Evolutionary conservation across 2,888 invertebrate species (phyloP).

Genomic region (Pocota personata): DNA sequence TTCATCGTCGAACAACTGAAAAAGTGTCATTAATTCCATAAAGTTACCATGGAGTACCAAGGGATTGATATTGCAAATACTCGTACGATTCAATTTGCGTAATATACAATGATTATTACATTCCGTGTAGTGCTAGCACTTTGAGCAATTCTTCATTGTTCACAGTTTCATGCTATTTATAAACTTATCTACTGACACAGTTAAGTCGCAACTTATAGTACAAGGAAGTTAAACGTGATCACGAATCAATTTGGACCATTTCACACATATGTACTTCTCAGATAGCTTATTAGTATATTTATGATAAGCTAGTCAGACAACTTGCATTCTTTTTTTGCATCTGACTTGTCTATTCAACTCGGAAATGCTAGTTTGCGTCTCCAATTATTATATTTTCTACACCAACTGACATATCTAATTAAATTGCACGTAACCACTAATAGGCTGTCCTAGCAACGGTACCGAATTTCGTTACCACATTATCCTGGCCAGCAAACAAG

Average conservation of each 20-base stretch:
- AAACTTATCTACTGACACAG: no score
- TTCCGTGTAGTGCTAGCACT: no score
- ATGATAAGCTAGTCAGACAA: background rate
- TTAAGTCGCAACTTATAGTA: no score
- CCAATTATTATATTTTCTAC: background rate
- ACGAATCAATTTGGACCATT: background rate
- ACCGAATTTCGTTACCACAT: slow-evolving; percentile 37
- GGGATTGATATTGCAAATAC: no score
- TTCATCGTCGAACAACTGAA: no score
- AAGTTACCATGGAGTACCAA: no score
- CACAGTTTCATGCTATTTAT: no score
- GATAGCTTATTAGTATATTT: background rate
- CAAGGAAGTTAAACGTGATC: background rate
- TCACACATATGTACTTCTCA: background rate
- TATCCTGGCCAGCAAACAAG: background rate
- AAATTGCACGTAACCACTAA: slow-evolving; percentile 38
- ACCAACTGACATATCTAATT: slow-evolving; percentile 24
- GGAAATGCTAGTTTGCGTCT: background rate
- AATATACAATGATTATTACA: no score
- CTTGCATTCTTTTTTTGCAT: slow-evolving; percentile 3
- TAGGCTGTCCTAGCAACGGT: background rate
- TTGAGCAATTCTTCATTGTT: no score
- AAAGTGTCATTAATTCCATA: no score
- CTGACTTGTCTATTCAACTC: background rate
- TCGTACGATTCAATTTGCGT: no score